Percentiles rank a stretch among this genome's conserved stretches.
phyloP scores from a whole-genome alignment of 2,888 invertebrate species.

The Keiferia lycopersicella region DNA sequence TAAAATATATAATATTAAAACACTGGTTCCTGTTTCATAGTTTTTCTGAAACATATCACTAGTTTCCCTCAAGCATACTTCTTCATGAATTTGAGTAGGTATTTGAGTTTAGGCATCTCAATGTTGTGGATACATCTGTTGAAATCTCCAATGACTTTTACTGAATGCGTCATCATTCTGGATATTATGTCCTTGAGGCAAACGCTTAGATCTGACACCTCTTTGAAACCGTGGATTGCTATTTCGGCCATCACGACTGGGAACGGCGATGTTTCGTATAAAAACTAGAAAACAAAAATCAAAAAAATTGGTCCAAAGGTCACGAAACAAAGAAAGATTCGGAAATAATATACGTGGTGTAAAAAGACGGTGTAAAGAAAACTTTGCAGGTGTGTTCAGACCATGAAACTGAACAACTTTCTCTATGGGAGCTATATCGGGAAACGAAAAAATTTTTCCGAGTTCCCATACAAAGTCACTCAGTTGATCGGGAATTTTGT shows the following conservation, averaged over 20 bases:
- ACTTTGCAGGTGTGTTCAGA: too few relatives aligned
- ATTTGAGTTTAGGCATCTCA: slow-evolving; percentile 76
- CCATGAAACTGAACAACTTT: too few relatives aligned
- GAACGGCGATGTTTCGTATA: slow-evolving; percentile 75
- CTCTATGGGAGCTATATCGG: too few relatives aligned
- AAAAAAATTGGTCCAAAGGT: neutral
- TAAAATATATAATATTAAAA: too few relatives aligned
- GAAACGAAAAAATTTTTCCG: too few relatives aligned
- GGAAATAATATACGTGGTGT: too few relatives aligned
- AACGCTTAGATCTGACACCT: slow-evolving; percentile 73
- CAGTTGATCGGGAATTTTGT: too few relatives aligned
- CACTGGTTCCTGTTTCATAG: too few relatives aligned
- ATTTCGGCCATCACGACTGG: slow-evolving; percentile 77
- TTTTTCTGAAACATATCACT: neutral
- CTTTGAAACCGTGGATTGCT: slow-evolving; percentile 75
- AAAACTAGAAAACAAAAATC: slow-evolving; percentile 58
- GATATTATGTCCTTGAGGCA: slow-evolving; percentile 76
- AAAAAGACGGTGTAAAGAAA: too few relatives aligned
- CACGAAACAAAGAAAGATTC: too few relatives aligned
- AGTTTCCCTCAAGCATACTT: slow-evolving; percentile 64
- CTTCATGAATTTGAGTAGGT: slow-evolving; percentile 75
- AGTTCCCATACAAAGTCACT: too few relatives aligned
- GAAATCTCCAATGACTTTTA: slow-evolving; percentile 76
- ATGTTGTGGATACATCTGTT: slow-evolving; percentile 77
- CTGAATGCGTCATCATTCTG: slow-evolving; percentile 76